Evolutionary conservation across 2,888 invertebrate genomes (phyloP).

Genomic region (Gymnocheta viridis): DNA sequence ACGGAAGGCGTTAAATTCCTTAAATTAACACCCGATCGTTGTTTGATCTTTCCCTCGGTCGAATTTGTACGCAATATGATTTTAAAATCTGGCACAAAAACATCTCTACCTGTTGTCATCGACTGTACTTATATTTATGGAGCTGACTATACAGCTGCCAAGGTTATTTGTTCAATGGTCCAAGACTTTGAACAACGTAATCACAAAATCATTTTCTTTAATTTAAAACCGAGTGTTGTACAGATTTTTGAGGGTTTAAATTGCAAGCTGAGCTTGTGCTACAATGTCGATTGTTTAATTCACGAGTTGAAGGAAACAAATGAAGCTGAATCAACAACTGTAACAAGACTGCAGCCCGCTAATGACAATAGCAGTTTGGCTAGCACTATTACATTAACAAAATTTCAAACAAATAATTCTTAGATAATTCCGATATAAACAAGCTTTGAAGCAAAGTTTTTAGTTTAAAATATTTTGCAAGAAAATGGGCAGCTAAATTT

Average conservation of each 20-base stretch:
- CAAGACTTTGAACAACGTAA: slow-evolving; percentile 88
- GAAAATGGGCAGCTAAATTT: no score
- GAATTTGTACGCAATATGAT: slow-evolving; percentile 93
- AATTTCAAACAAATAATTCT: slow-evolving; percentile 41
- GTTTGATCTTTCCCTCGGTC: slow-evolving; percentile 95
- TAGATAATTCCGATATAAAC: not conserved
- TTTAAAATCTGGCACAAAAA: slow-evolving; percentile 88
- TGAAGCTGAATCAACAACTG: not conserved
- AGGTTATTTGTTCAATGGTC: slow-evolving; percentile 88
- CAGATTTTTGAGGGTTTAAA: slow-evolving; percentile 88
- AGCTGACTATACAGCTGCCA: slow-evolving; percentile 93
- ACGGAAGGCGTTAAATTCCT: slow-evolving; percentile 88
- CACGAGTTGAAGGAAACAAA: slow-evolving; percentile 49
- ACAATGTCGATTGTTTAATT: slow-evolving; percentile 75
- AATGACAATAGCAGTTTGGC: slow-evolving; percentile 42
- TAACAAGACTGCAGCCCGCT: not conserved
- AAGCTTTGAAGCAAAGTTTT: not conserved
- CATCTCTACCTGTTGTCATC: slow-evolving; percentile 88
- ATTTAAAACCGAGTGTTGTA: slow-evolving; percentile 91
- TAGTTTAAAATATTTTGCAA: not conserved
- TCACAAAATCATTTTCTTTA: slow-evolving; percentile 92
- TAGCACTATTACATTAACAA: slow-evolving; percentile 59
- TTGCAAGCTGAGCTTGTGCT: slow-evolving; percentile 76
- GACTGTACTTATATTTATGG: slow-evolving; percentile 95
- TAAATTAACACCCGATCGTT: slow-evolving; percentile 92